Base-by-base conservation (phyloP, 2,888 invertebrate genomes). In the Clostera curtula region DNA sequence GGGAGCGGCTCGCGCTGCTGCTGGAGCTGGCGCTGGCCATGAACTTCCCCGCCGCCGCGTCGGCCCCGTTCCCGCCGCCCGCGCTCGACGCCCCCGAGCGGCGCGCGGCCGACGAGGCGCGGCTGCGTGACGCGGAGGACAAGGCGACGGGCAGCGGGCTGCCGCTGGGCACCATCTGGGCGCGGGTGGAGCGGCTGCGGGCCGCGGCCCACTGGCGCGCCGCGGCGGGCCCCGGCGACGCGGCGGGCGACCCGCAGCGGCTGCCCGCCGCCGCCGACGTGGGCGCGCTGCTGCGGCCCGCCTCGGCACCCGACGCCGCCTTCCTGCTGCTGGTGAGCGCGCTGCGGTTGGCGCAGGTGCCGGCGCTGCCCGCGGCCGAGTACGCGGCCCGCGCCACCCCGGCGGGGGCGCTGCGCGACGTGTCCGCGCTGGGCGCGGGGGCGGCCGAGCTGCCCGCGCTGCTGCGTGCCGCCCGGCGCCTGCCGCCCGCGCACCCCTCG, bases 1-100 rank as follows among this genome's bases (percentile, higher is more conserved):
- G 89, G 85, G 93, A 93, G 72, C 88, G 88, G 51, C 87, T 93
- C 51, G 90, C 91, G 86, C 88, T 90, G 37, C 73, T 92, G 17
- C 64, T 93, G 23, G 87, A 89, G 56, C 71, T 92, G 56, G 89
- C 89, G 49, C 71, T 90, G 14, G 88, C 88, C 41, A 72, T 93
- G 42, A 91, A 90, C 79, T 80, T 90, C 36, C 77, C 85, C 1
- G 63, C 40, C 17, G 42, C 29, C 15, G 46, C 38, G 13, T 59
- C 40, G 16, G 42, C 29, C 15, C 45, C 38, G 13, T 59, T 66
- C 46, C 61, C 63, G 34, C 60, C 62, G 32, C 38, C 36, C n/a
- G 18, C 62, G 32, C 38, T 35, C n/a, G 18, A 19, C 15, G 42
- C 36, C 34, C 23, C 5, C 23, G 22, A 19, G 12, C 32, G 24